Evolutionary conservation across 2,888 invertebrate genomes (phyloP), one percentile per base, ranked within the genome.

Genomic region (Bellardia pandia): DNA sequence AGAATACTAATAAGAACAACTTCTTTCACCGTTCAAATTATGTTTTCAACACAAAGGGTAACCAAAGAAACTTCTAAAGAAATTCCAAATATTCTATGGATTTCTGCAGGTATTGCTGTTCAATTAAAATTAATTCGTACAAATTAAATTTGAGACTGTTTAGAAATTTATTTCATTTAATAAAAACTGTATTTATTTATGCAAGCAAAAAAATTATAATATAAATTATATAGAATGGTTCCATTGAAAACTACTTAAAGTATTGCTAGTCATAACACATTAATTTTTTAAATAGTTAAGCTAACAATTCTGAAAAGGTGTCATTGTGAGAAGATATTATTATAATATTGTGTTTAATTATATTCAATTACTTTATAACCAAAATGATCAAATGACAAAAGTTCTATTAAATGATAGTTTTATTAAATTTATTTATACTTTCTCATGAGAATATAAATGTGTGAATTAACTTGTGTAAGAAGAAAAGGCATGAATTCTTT

Each of bases 401-500:
- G 79, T 74, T 45, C 45, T 77, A 83, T 76, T 56, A 45, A 62
- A 62, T 30, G 53, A 42, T 16, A 74, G 8, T 56, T 66, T 51
- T 69, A 48, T 16, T 69, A 23, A 23, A 40, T 69, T 62, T 62
- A 45, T 69, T 64, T 66, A 11, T 68, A 60, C 60, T 77, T 86
- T 86, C 80, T 84, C 86, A 74, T 87, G 80, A 74, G 69, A 85
- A 74, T 66, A 45, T 13, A 74, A 60, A 69, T 48, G 74, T 81
- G 86, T 69, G 69, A 87, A 87, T 78, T 74, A 79, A 81, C 81
- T 86, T 84, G 16, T 72, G 40, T 42, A 84, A 68, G 33, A 74
- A 79, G 45, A 74, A 86, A 66, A 71, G 60, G n/a, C 51, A 75
- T 71, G 53, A 77, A 87, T 84, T 74, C 77, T 72, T 74, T 78